Evolutionary conservation across 2,797 vertebrate genomes (phyloP).

Genomic region (Trachurus trachurus): DNA sequence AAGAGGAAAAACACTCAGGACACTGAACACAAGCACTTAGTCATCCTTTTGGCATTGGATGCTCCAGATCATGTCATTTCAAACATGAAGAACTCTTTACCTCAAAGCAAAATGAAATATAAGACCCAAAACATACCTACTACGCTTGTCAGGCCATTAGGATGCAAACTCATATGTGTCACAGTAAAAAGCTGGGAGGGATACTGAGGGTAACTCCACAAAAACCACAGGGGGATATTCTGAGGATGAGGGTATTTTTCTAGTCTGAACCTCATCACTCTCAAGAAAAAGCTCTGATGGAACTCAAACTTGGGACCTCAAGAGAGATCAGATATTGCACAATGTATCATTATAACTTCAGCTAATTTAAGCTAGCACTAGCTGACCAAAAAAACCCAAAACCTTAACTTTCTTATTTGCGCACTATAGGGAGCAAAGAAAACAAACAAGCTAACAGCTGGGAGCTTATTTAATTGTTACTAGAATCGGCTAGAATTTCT

Average conservation of each 20-base stretch:
- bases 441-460: neutral
- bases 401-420: neutral
- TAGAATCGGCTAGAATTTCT: no score
- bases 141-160: constrained; percentile 51
- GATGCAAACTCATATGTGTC: constrained; percentile 50
- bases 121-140: constrained; percentile 53
- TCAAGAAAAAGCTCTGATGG: constrained; percentile 5
- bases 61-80: constrained; percentile 48
- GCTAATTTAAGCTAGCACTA: neutral
- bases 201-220: constrained; percentile 49
- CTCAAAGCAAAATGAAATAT: constrained; percentile 59
- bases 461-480: neutral
- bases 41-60: constrained; percentile 21
- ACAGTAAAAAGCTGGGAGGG: constrained; percentile 14
- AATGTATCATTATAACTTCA: neutral
- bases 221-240: constrained; percentile 48
- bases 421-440: neutral
- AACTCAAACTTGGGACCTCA: constrained; percentile 18
- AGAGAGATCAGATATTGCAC: neutral
- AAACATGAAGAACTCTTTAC: constrained; percentile 46
- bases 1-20: constrained; percentile 2
- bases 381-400: neutral
- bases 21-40: constrained; percentile 31
- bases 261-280: constrained; percentile 31
- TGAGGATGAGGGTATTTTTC: constrained; percentile 51